These are phyloP conservation scores for Taurulus bubalis DNA, from an alignment of 2,113 vertebrate species.

Conservation along the genomic window DNA sequence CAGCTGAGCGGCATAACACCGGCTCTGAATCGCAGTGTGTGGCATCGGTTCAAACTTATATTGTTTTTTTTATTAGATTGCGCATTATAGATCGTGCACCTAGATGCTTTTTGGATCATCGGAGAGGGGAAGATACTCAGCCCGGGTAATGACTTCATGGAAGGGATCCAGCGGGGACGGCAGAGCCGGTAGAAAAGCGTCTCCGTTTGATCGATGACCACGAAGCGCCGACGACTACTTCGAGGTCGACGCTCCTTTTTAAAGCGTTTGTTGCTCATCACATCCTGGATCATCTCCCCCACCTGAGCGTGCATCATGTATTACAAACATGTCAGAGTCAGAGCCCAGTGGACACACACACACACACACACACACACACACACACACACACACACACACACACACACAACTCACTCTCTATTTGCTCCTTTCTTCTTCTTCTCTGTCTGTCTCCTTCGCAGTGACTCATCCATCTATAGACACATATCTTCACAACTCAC, in stretches of 20 bases:
- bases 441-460: constrained; percentile 46
- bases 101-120: background rate
- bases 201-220: constrained; percentile 9
- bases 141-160: no score
- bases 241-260: constrained; percentile 21
- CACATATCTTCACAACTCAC: constrained; percentile 57
- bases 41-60: no score
- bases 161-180: constrained; percentile 1
- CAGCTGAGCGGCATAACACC: background rate
- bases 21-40: background rate
- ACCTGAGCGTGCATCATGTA: constrained; percentile 12
- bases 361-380: no score
- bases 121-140: no score
- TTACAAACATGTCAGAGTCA: constrained; percentile 45
- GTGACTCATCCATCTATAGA: constrained; percentile 69
- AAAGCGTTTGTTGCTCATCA: constrained; percentile 30
- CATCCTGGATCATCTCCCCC: constrained; percentile 26
- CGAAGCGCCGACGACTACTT: background rate
- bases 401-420: constrained; percentile 18
- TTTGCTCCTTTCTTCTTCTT: constrained; percentile 49
- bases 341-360: constrained; percentile 2
- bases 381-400: no score
- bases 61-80: background rate
- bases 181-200: background rate
- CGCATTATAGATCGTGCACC: background rate